A percentile compares a stretch with the other conserved stretches of the same genome.
These are phyloP conservation scores for Drosophila pruinosa DNA, from an alignment of 1,140 invertebrate genomes.

Conservation along the genomic window DNA sequence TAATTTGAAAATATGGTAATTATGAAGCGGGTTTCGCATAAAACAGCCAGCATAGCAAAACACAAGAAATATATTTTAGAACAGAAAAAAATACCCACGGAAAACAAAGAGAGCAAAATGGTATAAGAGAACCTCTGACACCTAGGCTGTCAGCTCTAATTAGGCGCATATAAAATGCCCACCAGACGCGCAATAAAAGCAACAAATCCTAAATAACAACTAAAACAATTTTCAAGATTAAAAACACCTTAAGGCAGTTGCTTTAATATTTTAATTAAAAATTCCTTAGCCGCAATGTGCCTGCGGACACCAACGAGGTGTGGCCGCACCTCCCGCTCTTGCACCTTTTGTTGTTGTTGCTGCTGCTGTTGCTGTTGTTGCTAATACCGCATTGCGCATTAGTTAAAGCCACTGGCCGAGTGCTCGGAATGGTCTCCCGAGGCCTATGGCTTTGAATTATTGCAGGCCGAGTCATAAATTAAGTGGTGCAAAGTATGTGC, in stretches of 20 bases:
- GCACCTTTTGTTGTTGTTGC: background rate
- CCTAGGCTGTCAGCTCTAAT: slow-evolving; percentile 68
- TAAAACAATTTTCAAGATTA: slow-evolving; percentile 81
- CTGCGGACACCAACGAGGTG: slow-evolving; percentile 24
- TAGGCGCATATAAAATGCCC: slow-evolving; percentile 71
- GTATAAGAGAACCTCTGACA: slow-evolving; percentile 39
- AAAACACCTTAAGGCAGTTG: slow-evolving; percentile 74
- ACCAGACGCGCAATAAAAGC: slow-evolving; percentile 47
- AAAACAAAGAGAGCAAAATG: slow-evolving; percentile 7
- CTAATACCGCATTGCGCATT: slow-evolving; percentile 6
- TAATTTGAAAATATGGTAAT: slow-evolving; percentile 81
- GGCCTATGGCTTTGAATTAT: slow-evolving; percentile 81
- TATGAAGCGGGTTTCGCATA: slow-evolving; percentile 61
- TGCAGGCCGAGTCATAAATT: slow-evolving; percentile 77
- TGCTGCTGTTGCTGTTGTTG: slow-evolving; percentile 37
- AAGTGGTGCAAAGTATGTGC: slow-evolving; percentile 55
- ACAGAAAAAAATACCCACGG: background rate
- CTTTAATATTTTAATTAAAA: slow-evolving; percentile 82
- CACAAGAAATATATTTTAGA: slow-evolving; percentile 1
- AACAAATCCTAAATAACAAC: slow-evolving; percentile 80
- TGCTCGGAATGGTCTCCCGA: slow-evolving; percentile 71
- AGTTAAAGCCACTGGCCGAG: slow-evolving; percentile 50
- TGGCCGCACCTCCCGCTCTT: background rate
- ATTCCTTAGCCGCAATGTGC: slow-evolving; percentile 64
- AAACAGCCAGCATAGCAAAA: too few species aligned